A percentile compares a stretch with the other conserved stretches of the same genome.
phyloP scores from a whole-genome alignment of 2,888 invertebrate species.

The Isoperla grammatica region DNA sequence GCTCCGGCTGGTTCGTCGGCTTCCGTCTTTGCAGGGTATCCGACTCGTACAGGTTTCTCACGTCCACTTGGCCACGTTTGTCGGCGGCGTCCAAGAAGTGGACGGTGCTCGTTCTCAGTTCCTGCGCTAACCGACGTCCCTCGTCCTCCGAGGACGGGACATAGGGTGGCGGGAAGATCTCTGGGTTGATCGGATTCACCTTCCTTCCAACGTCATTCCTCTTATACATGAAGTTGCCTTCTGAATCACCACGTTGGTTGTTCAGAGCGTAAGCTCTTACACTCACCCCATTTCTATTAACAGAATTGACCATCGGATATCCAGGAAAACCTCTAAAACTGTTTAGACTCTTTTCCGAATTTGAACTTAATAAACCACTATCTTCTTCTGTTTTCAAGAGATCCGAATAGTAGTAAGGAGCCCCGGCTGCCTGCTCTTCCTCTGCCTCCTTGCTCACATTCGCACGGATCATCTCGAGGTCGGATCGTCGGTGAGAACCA shows the following conservation, averaged over 20 bases:
- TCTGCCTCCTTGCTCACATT: conserved; percentile 31
- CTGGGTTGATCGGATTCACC: conserved; percentile 59
- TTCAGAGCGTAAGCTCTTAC: conserved; percentile 45
- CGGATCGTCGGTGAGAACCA: neutral
- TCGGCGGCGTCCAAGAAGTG: conserved; percentile 39
- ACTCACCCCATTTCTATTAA: neutral
- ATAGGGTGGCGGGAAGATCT: conserved; percentile 36
- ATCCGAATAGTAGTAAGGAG: conserved; percentile 85
- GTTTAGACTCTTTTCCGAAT: conserved; percentile 26
- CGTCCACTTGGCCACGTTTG: conserved; percentile 50
- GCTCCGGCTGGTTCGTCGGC: conserved; percentile 10
- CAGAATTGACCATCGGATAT: neutral
- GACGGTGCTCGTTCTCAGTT: conserved; percentile 40
- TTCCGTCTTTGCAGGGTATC: conserved; percentile 54
- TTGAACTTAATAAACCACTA: conserved; percentile 24
- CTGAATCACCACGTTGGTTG: conserved; percentile 58
- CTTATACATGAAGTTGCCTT: conserved; percentile 43
- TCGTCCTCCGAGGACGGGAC: conserved; percentile 32
- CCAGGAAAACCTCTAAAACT: conserved; percentile 15
- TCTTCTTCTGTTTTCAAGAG: conserved; percentile 42
- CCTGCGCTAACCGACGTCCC: conserved; percentile 41
- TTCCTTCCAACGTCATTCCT: conserved; percentile 62
- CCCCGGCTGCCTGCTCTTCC: conserved; percentile 49
- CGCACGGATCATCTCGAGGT: conserved; percentile 19
- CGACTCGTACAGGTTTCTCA: conserved; percentile 67